phyloP scores from a whole-genome alignment of 2,113 vertebrate genomes.

The Malurus alboscapulatus region DNA sequence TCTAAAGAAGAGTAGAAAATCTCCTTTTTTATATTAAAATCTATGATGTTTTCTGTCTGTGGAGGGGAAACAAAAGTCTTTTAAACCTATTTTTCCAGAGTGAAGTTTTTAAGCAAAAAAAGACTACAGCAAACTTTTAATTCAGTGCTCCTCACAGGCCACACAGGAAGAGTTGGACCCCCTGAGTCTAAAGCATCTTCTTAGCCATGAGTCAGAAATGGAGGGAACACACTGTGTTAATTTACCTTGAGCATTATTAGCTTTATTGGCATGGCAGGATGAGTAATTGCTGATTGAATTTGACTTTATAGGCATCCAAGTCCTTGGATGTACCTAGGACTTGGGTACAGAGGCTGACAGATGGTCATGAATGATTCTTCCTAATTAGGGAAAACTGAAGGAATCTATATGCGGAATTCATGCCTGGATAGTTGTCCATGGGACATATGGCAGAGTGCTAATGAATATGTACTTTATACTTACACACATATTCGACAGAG shows the following conservation, averaged over 20 bases:
- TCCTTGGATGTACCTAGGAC: not conserved
- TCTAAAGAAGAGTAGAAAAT: not conserved
- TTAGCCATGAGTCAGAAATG: not conserved
- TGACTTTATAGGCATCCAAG: conserved; percentile 1
- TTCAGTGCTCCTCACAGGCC: not conserved
- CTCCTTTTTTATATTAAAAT: not conserved
- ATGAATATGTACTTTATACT: not conserved
- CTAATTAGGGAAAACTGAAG: conserved; percentile 27
- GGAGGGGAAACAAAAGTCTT: not conserved
- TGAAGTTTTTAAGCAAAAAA: not conserved
- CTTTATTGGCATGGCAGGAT: not conserved
- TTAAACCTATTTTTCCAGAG: not conserved
- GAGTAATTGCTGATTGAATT: conserved; percentile 1
- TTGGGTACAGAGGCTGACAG: not conserved
- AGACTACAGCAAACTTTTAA: not conserved
- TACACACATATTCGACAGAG: not conserved
- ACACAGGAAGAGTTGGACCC: not conserved
- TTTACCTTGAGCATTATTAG: not conserved
- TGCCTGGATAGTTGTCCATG: not conserved
- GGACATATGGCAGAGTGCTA: not conserved
- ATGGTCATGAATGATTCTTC: conserved; percentile 30
- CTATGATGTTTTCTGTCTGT: not conserved
- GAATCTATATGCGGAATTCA: conserved; percentile 23
- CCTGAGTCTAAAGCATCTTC: not conserved
- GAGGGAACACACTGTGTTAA: not conserved